Evolutionary conservation across 2,888 invertebrate genomes (phyloP).

Genomic region (Phortica magna): DNA sequence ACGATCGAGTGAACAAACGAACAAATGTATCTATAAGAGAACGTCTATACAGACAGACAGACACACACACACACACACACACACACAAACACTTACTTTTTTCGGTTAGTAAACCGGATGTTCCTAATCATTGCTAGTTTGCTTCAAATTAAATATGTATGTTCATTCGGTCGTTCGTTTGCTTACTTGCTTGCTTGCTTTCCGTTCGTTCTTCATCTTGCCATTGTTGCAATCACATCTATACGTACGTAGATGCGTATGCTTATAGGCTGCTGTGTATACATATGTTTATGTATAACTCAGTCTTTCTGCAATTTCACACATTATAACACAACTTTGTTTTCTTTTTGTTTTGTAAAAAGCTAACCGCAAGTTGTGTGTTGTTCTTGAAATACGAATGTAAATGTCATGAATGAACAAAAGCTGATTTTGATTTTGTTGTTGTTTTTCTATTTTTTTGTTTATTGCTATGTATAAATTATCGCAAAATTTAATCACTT

Average conservation of each 20-base stretch:
- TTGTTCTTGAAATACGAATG: conserved; percentile 3
- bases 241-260: conserved; percentile 1
- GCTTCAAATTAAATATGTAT: conserved; percentile 77
- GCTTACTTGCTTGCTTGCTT: conserved; percentile 48
- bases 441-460: background rate
- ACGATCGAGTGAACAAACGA: conserved; percentile 53
- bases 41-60: conserved; percentile 7
- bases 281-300: conserved; percentile 1
- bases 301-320: conserved; percentile 18
- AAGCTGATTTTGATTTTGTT: background rate
- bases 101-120: conserved; percentile 78
- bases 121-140: conserved; percentile 78
- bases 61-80: conserved; percentile 23
- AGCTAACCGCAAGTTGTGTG: conserved; percentile 22
- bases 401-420: conserved; percentile 23
- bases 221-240: conserved; percentile 12
- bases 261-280: conserved; percentile 13
- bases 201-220: conserved; percentile 28
- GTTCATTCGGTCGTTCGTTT: conserved; percentile 34
- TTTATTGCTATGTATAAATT: background rate
- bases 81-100: conserved; percentile 57
- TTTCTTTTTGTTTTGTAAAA: too few relatives aligned
- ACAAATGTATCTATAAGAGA: conserved; percentile 50
- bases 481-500: background rate
- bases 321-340: background rate